phyloP scores from a whole-genome alignment of 2,113 vertebrate species.

The Catagonus wagneri region DNA sequence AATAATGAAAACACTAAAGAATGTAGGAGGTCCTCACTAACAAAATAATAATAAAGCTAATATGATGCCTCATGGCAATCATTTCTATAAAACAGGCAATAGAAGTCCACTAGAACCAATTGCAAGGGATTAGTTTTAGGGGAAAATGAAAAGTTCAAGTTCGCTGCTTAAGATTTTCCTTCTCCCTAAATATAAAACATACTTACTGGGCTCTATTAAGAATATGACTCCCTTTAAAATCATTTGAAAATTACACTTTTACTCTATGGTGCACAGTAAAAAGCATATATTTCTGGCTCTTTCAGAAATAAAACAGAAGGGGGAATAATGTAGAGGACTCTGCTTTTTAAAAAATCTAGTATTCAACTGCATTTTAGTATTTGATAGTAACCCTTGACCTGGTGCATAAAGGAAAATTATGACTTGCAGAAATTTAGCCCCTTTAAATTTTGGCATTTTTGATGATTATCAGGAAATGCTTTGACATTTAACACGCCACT shows the following conservation, averaged over 20 bases:
- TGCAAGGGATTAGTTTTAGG: background rate
- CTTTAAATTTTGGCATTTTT: background rate
- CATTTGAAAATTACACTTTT: background rate
- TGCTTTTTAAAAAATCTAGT: background rate
- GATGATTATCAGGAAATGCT: background rate
- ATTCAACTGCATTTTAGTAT: background rate
- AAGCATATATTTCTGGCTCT: background rate
- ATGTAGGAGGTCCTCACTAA: background rate
- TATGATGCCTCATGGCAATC: background rate
- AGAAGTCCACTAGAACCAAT: background rate
- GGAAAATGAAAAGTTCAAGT: background rate
- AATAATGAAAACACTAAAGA: background rate
- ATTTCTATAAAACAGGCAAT: background rate
- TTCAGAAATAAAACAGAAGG: background rate
- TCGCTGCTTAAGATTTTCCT: background rate
- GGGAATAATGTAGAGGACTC: background rate
- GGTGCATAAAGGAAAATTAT: background rate
- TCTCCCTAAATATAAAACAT: background rate
- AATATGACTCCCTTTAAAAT: background rate
- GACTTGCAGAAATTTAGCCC: background rate
- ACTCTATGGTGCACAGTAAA: background rate
- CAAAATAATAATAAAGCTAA: background rate
- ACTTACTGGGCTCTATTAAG: background rate
- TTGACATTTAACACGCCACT: background rate
- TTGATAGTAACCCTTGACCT: background rate